Evolutionary conservation across 2,113 vertebrate genomes (phyloP).

Genomic region (Odontophorus gujanensis): DNA sequence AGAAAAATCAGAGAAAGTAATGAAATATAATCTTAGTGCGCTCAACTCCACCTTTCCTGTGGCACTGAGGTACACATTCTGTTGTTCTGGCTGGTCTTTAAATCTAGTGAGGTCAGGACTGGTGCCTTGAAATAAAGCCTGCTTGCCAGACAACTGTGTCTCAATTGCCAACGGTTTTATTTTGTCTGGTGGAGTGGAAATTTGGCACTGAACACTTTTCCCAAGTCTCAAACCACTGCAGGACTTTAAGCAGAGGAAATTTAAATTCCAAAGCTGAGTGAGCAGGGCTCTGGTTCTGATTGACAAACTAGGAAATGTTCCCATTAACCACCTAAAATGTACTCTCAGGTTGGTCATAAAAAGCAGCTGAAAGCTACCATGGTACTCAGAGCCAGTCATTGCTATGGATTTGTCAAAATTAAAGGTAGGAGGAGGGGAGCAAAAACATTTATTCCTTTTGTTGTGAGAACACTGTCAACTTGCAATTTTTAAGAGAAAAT

Average conservation of each 20-base stretch:
- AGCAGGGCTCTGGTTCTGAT: slow-evolving; percentile 69
- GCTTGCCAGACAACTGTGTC: slow-evolving; percentile 68
- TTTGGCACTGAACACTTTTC: slow-evolving; percentile 69
- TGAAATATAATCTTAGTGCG: slow-evolving; percentile 25
- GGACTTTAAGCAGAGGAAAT: slow-evolving; percentile 70
- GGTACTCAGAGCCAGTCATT: slow-evolving; percentile 3
- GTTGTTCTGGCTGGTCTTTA: slow-evolving; percentile 60
- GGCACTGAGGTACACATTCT: slow-evolving; percentile 36
- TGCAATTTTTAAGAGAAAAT: neutral
- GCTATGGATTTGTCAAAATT: neutral
- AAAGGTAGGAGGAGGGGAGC: neutral
- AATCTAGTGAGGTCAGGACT: slow-evolving; percentile 66
- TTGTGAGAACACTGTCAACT: neutral
- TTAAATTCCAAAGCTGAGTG: slow-evolving; percentile 63
- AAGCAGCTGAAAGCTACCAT: slow-evolving; percentile 47
- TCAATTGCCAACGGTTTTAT: slow-evolving; percentile 74
- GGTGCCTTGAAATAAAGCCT: slow-evolving; percentile 65
- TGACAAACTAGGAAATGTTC: slow-evolving; percentile 71
- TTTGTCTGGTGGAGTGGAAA: slow-evolving; percentile 78
- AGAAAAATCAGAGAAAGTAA: neutral
- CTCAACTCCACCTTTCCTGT: slow-evolving; percentile 54
- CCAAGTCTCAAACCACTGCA: slow-evolving; percentile 76
- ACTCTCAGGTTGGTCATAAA: slow-evolving; percentile 67
- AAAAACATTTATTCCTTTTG: slow-evolving; percentile 4
- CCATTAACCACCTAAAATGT: slow-evolving; percentile 68